These are phyloP conservation scores for Trisateles emortualis DNA, from an alignment of 2,888 invertebrate species.

Conservation along the genomic window DNA sequence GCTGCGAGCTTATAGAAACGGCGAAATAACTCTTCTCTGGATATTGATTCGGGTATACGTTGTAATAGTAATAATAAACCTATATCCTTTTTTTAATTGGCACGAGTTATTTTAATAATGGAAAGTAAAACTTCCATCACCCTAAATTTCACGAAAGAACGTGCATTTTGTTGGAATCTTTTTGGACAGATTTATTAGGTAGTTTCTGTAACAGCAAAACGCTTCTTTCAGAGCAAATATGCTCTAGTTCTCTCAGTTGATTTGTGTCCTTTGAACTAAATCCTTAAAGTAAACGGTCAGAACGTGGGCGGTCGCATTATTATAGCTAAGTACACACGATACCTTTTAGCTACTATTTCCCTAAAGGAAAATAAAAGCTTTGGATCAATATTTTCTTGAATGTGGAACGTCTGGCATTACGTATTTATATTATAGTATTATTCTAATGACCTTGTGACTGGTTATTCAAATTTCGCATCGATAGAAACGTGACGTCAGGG, in stretches of 20 bases:
- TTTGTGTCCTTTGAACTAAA: neutral
- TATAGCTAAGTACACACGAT: constrained; percentile 10
- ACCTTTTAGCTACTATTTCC: constrained; percentile 27
- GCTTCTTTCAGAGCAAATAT: neutral
- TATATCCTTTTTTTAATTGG: too few relatives aligned
- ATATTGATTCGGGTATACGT: too few relatives aligned
- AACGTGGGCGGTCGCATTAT: constrained; percentile 26
- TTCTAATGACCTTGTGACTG: constrained; percentile 18
- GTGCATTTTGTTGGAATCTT: too few relatives aligned
- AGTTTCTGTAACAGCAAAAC: too few relatives aligned
- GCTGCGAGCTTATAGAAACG: too few relatives aligned
- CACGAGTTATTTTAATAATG: too few relatives aligned
- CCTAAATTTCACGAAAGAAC: too few relatives aligned
- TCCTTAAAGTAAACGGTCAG: constrained; percentile 29
- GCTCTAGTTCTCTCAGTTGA: neutral
- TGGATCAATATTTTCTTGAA: constrained; percentile 14
- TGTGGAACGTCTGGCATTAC: neutral
- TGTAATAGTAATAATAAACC: too few relatives aligned
- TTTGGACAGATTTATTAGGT: too few relatives aligned
- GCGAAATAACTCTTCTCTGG: too few relatives aligned
- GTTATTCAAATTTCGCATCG: constrained; percentile 32
- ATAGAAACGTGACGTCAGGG: constrained; percentile 27
- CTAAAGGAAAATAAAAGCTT: constrained; percentile 13
- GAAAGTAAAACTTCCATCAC: too few relatives aligned
- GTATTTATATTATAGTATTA: constrained; percentile 9